Conservation (phyloP, 2,888 invertebrate species). For the Phytoseiulus persimilis region DNA sequence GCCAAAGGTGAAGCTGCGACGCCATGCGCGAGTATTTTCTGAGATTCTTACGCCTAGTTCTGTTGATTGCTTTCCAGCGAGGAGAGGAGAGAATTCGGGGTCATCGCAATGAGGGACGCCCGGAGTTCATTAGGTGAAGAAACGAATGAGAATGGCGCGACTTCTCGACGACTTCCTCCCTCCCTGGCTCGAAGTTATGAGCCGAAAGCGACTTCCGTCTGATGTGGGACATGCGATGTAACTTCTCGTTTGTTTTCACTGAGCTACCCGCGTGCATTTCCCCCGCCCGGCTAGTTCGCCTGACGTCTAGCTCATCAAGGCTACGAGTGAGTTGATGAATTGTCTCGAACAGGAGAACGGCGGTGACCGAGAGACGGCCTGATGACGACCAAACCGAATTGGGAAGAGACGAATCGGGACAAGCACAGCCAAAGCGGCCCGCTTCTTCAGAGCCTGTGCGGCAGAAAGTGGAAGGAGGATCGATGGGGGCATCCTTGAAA, state of each 20-base stretch:
- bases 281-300: not conserved
- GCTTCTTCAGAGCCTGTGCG: not conserved
- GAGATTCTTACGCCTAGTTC: too few relatives aligned
- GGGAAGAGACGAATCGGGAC: not conserved
- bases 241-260: not conserved
- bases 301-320: not conserved
- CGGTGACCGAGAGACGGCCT: not conserved
- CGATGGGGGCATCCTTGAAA: not conserved
- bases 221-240: too few relatives aligned
- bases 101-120: too few relatives aligned
- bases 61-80: too few relatives aligned
- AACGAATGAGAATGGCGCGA: too few relatives aligned
- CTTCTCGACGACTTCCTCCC: too few relatives aligned
- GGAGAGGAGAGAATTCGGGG: too few relatives aligned
- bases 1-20: too few relatives aligned
- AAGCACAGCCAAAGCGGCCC: not conserved
- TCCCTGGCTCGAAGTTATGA: too few relatives aligned
- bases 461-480: not conserved
- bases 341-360: not conserved
- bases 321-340: not conserved
- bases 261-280: not conserved
- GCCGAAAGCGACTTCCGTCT: too few relatives aligned
- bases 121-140: too few relatives aligned
- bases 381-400: not conserved
- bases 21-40: too few relatives aligned